phyloP scores from a whole-genome alignment of 92 coral and sea anemone genomes.

The Palythoa grandis region DNA sequence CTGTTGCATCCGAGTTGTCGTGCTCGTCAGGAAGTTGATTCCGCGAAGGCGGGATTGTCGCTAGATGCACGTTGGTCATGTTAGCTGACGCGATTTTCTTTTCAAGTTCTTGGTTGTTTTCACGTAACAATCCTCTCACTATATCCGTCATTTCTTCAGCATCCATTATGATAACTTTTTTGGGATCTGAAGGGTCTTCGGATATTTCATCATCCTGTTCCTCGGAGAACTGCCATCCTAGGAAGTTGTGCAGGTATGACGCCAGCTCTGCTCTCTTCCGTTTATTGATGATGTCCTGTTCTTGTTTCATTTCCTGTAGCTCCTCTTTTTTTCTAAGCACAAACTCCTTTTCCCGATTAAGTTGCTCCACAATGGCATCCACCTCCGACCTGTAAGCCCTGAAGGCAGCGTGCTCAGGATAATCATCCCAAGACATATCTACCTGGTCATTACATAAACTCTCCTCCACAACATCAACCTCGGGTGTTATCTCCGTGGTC shows the following conservation, averaged over 20 bases:
- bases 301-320: constrained; percentile 16
- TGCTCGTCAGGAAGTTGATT: neutral
- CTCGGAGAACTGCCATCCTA: neutral
- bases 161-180: neutral
- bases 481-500: constrained; percentile 19
- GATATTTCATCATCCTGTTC: neutral
- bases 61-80: neutral
- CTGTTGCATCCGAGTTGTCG: constrained; percentile 9
- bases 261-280: constrained; percentile 40
- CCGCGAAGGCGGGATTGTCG: constrained; percentile 14
- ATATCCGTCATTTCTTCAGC: constrained; percentile 18
- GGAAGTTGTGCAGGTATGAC: constrained; percentile 4
- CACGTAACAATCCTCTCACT: constrained; percentile 15
- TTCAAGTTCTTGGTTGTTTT: constrained; percentile 30
- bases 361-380: constrained; percentile 63
- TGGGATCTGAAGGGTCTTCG: neutral
- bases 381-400: constrained; percentile 60
- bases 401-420: constrained; percentile 69
- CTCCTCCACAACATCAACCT: constrained; percentile 35
- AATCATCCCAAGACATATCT: constrained; percentile 83
- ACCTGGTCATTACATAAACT: neutral
- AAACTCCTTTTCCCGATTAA: constrained; percentile 50
- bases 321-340: constrained; percentile 12
- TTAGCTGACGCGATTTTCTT: neutral
- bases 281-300: constrained; percentile 21